Percentiles rank a stretch among this genome's conserved stretches.
Conservation (phyloP, 2,113 vertebrate genomes). For the Cyprinus carpio region DNA sequence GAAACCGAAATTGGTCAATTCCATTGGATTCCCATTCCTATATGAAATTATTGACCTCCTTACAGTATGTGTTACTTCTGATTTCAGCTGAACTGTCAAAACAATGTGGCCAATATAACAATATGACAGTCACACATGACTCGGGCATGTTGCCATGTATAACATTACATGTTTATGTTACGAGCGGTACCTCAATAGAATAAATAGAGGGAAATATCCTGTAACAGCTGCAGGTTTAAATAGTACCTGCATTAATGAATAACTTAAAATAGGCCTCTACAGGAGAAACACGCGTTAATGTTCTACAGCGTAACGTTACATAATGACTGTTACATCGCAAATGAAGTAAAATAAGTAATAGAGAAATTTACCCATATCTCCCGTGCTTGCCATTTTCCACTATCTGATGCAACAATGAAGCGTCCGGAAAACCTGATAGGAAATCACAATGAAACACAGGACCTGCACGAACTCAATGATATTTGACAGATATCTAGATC, state of each 20-base stretch:
- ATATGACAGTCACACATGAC: not conserved
- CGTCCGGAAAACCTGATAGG: slow-evolving; percentile 63
- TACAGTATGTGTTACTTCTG: not conserved
- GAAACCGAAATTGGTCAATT: not conserved
- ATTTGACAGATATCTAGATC: not conserved
- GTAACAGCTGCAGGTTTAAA: slow-evolving; percentile 12
- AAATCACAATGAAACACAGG: slow-evolving; percentile 30
- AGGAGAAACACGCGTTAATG: not conserved
- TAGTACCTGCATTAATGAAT: not conserved
- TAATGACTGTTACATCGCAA: not conserved
- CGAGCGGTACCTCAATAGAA: not conserved
- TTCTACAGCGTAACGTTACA: not conserved
- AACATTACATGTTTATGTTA: not conserved
- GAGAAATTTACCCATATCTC: slow-evolving; percentile 66
- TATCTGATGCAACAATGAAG: slow-evolving; percentile 80
- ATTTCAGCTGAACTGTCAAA: not conserved
- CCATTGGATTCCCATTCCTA: not conserved
- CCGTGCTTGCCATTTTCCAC: slow-evolving; percentile 67
- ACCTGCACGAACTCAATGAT: not conserved
- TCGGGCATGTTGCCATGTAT: not conserved
- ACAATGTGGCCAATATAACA: not conserved
- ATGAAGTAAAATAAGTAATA: not conserved
- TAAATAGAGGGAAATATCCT: not conserved
- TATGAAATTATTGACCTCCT: not conserved
- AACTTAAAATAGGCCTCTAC: not conserved